Evolutionary conservation across 2,113 vertebrate genomes (phyloP).

Genomic region (Reinhardtius hippoglossoides): DNA sequence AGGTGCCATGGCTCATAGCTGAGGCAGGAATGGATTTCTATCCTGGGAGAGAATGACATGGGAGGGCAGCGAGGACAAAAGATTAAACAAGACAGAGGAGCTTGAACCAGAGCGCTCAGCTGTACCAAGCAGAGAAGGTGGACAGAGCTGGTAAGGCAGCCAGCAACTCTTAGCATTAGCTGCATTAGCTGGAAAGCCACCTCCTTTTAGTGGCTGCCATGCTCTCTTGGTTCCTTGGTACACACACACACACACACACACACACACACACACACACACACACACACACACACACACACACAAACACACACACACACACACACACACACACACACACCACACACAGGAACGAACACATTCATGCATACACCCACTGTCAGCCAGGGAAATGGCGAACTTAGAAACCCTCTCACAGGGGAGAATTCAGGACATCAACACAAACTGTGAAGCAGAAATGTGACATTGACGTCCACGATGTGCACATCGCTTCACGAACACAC

Average conservation of each 20-base stretch:
- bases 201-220: slow-evolving; percentile 11
- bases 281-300: neutral
- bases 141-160: neutral
- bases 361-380: slow-evolving; percentile 4
- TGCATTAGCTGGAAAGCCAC: slow-evolving; percentile 17
- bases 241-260: neutral
- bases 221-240: neutral
- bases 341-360: neutral
- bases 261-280: neutral
- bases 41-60: neutral
- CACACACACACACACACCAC: slow-evolving; percentile 1
- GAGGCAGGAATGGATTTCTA: neutral
- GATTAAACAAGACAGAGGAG: slow-evolving; percentile 1
- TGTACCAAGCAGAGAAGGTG: too few species aligned
- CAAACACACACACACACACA: neutral
- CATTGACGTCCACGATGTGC: slow-evolving; percentile 2
- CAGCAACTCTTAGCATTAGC: slow-evolving; percentile 11
- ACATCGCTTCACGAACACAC: neutral
- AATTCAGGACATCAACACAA: slow-evolving; percentile 19
- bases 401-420: slow-evolving; percentile 18
- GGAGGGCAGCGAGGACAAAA: neutral
- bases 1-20: neutral
- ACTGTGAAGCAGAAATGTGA: slow-evolving; percentile 36
- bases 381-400: slow-evolving; percentile 30
- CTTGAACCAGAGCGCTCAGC: neutral